These are phyloP conservation scores for Nothobranchius furzeri DNA, from an alignment of 2,113 vertebrate species.

Conservation along the genomic window DNA sequence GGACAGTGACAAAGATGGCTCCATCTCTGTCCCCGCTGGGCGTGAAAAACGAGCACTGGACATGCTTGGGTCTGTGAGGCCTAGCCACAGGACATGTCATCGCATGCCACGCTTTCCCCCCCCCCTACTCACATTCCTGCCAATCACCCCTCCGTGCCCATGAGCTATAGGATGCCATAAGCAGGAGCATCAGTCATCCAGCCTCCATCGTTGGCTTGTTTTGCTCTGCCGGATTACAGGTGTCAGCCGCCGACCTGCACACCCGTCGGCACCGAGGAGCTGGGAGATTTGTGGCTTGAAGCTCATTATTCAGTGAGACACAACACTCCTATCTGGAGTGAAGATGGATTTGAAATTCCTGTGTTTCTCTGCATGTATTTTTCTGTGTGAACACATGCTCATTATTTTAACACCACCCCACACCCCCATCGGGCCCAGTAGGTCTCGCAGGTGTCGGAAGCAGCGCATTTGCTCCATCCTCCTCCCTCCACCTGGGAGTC, in stretches of 20 bases:
- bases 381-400: constrained; percentile 68
- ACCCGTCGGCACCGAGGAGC: constrained; percentile 41
- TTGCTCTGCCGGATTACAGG: constrained; percentile 62
- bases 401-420: constrained; percentile 68
- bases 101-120: constrained; percentile 54
- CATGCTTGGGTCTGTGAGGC: constrained; percentile 45
- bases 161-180: constrained; percentile 26
- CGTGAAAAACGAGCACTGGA: constrained; percentile 35
- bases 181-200: constrained; percentile 61
- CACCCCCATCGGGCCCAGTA: constrained; percentile 42
- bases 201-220: constrained; percentile 54
- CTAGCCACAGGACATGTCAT: constrained; percentile 60
- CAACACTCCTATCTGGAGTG: constrained; percentile 42
- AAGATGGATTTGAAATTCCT: constrained; percentile 58
- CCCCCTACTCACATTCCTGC: constrained; percentile 54
- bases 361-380: constrained; percentile 59
- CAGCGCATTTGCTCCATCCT: constrained; percentile 48
- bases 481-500: constrained; percentile 59
- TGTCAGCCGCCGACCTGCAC: constrained; percentile 54
- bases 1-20: constrained; percentile 59
- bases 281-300: constrained; percentile 51
- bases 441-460: constrained; percentile 59
- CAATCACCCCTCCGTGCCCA: constrained; percentile 54
- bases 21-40: constrained; percentile 25
- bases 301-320: constrained; percentile 49